These are phyloP conservation scores for Dryobates pubescens DNA, from an alignment of 2,797 vertebrate genomes.

Conservation along the genomic window DNA sequence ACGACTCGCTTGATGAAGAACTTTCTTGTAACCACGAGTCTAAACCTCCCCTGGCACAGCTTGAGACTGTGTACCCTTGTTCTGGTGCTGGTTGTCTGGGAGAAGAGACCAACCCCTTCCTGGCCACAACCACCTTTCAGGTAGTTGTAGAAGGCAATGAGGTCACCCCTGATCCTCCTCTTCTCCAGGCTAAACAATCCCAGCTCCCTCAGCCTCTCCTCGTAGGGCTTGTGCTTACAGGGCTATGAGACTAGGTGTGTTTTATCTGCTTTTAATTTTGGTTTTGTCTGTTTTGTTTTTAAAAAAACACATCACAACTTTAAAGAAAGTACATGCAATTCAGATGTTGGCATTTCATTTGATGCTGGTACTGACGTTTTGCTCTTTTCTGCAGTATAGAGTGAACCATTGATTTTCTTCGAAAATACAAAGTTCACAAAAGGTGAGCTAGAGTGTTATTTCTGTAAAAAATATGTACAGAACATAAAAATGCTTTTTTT, in stretches of 20 bases:
- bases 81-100: too few relatives aligned
- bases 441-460: not conserved
- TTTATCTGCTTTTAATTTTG: not conserved
- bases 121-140: too few relatives aligned
- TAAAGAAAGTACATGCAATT: not conserved
- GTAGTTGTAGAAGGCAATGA: too few relatives aligned
- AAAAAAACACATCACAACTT: not conserved
- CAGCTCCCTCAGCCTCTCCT: too few relatives aligned
- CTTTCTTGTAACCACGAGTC: too few relatives aligned
- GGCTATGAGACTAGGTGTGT: not conserved
- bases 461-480: not conserved
- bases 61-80: too few relatives aligned
- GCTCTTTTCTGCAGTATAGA: not conserved
- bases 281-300: not conserved
- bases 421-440: not conserved
- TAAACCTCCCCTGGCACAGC: too few relatives aligned
- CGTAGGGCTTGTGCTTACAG: not conserved
- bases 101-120: too few relatives aligned
- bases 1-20: too few relatives aligned
- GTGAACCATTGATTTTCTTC: not conserved
- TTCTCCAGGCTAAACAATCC: too few relatives aligned
- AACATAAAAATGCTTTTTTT: not conserved
- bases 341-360: not conserved
- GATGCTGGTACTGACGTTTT: not conserved
- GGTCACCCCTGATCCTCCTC: too few relatives aligned